Conservation (phyloP, 2,797 vertebrate species). For the Malacoctenus gilli region DNA sequence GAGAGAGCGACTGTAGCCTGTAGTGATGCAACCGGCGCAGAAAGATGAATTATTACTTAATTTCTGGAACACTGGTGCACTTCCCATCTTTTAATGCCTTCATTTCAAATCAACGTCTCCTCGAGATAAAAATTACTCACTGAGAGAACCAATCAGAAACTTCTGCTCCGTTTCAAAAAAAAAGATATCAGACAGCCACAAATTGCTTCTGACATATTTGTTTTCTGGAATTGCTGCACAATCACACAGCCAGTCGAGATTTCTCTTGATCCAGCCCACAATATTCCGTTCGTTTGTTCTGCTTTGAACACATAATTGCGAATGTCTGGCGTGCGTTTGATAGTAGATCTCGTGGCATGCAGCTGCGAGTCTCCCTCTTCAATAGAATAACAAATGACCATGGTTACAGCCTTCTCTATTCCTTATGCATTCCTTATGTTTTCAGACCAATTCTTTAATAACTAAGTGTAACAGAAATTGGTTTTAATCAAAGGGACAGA, state of each 20-base stretch:
- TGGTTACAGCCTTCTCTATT: no score
- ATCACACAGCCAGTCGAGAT: slow-evolving; percentile 19
- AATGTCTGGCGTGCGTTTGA: slow-evolving; percentile 25
- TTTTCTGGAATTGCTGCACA: slow-evolving; percentile 14
- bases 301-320: slow-evolving; percentile 57
- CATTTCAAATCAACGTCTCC: no score
- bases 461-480: no score
- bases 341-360: slow-evolving; percentile 7
- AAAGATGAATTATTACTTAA: slow-evolving; percentile 1
- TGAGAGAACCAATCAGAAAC: no score
- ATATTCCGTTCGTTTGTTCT: slow-evolving; percentile 42
- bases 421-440: no score
- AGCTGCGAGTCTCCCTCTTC: slow-evolving; percentile 3
- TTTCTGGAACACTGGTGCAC: neutral
- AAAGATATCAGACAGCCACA: neutral
- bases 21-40: slow-evolving; percentile 8
- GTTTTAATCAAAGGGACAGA: no score
- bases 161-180: no score
- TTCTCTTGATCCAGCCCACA: slow-evolving; percentile 4
- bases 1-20: slow-evolving; percentile 8
- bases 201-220: slow-evolving; percentile 21
- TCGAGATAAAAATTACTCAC: no score
- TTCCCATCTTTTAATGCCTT: no score
- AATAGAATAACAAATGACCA: no score
- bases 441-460: no score